phyloP scores from a whole-genome alignment of 2,113 vertebrate species.

The Spea bombifrons region DNA sequence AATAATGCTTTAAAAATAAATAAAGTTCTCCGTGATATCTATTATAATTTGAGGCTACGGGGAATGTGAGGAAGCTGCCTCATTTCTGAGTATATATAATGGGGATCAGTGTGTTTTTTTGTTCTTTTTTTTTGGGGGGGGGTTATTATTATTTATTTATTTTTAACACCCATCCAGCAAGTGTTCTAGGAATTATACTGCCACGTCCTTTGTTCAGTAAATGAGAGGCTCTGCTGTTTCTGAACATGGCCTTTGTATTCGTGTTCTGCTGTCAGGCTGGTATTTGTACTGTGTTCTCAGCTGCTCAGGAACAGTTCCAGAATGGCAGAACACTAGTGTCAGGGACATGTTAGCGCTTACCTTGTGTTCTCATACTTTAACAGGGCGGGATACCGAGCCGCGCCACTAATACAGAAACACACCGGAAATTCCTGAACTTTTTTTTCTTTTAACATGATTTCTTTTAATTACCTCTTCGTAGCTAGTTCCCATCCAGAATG shows the following conservation, averaged over 20 bases:
- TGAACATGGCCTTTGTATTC: neutral
- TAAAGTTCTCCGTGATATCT: too few species aligned
- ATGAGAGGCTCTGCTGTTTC: neutral
- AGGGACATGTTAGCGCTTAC: neutral
- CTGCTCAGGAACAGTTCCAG: neutral
- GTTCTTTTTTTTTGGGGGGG: too few species aligned
- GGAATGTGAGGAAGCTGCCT: too few species aligned
- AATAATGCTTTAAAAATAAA: too few species aligned
- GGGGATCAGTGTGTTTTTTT: too few species aligned
- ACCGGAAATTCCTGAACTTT: constrained; percentile 42
- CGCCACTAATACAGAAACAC: constrained; percentile 21
- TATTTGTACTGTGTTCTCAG: neutral
- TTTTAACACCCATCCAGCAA: neutral
- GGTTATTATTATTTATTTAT: too few species aligned
- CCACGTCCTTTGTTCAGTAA: neutral
- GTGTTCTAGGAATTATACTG: neutral
- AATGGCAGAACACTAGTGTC: neutral
- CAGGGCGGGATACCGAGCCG: constrained; percentile 12
- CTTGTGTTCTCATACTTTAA: constrained; percentile 32
- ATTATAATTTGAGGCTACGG: too few species aligned
- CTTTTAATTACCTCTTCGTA: constrained; percentile 26
- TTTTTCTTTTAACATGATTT: constrained; percentile 23
- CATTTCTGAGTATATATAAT: too few species aligned
- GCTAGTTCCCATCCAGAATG: constrained; percentile 31
- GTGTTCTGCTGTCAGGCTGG: neutral